Evolutionary conservation across 2,888 invertebrate species (phyloP).

Genomic region (Pachydiplax longipennis): DNA sequence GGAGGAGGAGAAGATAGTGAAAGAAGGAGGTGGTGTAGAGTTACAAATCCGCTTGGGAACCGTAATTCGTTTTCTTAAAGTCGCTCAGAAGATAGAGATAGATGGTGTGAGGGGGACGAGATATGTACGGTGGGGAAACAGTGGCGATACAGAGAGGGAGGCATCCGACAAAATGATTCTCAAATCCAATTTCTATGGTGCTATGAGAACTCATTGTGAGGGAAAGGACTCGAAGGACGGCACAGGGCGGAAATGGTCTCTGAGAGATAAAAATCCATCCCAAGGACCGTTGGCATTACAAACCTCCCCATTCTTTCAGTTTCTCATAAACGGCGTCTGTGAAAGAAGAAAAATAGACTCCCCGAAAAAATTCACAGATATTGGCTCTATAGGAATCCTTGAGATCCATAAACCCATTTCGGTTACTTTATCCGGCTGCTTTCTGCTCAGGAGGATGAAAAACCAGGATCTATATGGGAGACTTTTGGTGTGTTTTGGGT

Average conservation of each 20-base stretch:
- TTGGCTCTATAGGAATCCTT: too few relatives aligned
- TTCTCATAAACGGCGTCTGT: too few relatives aligned
- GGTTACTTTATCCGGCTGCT: too few relatives aligned
- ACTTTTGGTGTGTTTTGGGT: too few relatives aligned
- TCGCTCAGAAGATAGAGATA: background rate
- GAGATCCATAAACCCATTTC: too few relatives aligned
- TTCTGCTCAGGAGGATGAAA: too few relatives aligned
- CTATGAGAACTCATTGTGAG: background rate
- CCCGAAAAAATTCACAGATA: too few relatives aligned
- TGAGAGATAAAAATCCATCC: background rate
- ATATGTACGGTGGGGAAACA: background rate
- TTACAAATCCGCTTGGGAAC: background rate
- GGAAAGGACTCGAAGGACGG: background rate
- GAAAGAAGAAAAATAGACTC: too few relatives aligned
- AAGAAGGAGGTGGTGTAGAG: background rate
- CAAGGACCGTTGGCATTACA: background rate
- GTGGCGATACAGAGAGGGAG: background rate
- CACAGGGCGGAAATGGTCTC: background rate
- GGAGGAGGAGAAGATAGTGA: background rate
- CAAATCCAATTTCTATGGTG: background rate
- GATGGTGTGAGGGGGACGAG: background rate
- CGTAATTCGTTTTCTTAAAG: background rate
- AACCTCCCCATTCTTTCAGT: too few relatives aligned
- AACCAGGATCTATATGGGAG: too few relatives aligned
- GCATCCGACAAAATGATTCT: background rate